A percentile compares a stretch with the other conserved stretches of the same genome.
phyloP scores from a whole-genome alignment of 2,113 vertebrate species.

The Leucopsar rothschildi region DNA sequence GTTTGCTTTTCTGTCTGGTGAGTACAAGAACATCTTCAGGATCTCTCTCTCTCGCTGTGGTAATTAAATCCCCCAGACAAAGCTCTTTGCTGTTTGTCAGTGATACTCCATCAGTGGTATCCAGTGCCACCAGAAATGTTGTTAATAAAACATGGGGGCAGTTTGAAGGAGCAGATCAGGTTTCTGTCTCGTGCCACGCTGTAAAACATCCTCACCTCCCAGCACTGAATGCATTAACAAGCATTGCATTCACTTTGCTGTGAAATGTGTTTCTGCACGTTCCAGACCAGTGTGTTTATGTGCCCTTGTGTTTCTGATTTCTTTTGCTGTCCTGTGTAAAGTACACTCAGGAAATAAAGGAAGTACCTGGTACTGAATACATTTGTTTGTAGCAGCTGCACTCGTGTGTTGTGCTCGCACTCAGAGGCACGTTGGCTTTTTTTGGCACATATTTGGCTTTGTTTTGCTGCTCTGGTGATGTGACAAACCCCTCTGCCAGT shows the following conservation, averaged over 20 bases:
- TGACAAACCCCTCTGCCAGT: fast-evolving
- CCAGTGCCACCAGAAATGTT: background rate
- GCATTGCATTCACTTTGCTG: background rate
- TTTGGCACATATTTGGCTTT: background rate
- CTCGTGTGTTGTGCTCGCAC: background rate
- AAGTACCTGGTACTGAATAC: fast-evolving
- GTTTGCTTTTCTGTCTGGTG: constrained; percentile 93
- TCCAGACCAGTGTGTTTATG: background rate
- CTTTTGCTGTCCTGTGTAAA: background rate
- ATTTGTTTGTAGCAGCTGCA: background rate
- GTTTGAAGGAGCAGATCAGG: background rate
- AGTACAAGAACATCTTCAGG: constrained; percentile 22
- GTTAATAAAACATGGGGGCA: constrained; percentile 55
- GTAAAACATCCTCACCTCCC: background rate
- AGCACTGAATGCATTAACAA: background rate
- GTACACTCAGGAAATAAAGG: background rate
- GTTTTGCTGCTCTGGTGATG: background rate
- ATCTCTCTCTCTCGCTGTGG: background rate
- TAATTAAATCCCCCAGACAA: constrained; percentile 36
- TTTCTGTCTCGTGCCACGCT: constrained; percentile 3
- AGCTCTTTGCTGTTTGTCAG: background rate
- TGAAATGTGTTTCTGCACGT: background rate
- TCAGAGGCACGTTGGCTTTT: background rate
- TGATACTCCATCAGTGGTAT: background rate
- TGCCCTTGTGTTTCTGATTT: background rate